Evolutionary conservation across 2,797 vertebrate genomes (phyloP).

Genomic region (Rhincodon typus): DNA sequence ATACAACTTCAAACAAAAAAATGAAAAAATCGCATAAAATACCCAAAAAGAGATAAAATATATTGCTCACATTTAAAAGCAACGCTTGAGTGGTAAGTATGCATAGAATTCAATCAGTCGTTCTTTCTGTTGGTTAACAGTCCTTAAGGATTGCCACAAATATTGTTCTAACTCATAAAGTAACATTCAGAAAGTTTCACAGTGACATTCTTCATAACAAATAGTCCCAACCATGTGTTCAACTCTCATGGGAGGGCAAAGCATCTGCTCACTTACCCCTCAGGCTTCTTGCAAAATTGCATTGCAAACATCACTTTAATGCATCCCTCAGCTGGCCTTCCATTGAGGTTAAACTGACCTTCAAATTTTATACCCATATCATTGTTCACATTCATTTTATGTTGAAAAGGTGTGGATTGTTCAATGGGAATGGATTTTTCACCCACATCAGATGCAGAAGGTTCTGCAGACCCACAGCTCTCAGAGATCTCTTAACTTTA

Average conservation of each 20-base stretch:
- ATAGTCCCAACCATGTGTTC: constrained; percentile 11
- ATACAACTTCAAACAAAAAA: neutral
- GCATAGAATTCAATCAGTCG: neutral
- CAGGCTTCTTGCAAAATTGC: constrained; percentile 28
- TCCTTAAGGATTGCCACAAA: neutral
- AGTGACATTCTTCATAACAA: neutral
- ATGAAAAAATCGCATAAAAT: neutral
- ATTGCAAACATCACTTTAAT: neutral
- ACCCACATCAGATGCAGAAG: neutral
- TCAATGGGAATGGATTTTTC: constrained; percentile 7
- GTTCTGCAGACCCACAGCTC: neutral
- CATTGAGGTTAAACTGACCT: neutral
- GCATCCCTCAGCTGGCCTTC: neutral
- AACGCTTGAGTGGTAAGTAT: neutral
- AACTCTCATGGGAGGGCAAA: neutral
- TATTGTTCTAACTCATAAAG: neutral
- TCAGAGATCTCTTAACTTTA: neutral
- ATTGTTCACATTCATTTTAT: neutral
- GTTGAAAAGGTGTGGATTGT: neutral
- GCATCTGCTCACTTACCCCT: constrained; percentile 20
- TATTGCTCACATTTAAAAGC: neutral
- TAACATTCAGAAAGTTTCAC: constrained; percentile 22
- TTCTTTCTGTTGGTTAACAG: neutral
- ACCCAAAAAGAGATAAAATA: neutral
- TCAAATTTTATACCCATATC: constrained; percentile 6